phyloP scores from a whole-genome alignment of 2,888 invertebrate genomes.

The Drosophila nr. perissopoda region DNA sequence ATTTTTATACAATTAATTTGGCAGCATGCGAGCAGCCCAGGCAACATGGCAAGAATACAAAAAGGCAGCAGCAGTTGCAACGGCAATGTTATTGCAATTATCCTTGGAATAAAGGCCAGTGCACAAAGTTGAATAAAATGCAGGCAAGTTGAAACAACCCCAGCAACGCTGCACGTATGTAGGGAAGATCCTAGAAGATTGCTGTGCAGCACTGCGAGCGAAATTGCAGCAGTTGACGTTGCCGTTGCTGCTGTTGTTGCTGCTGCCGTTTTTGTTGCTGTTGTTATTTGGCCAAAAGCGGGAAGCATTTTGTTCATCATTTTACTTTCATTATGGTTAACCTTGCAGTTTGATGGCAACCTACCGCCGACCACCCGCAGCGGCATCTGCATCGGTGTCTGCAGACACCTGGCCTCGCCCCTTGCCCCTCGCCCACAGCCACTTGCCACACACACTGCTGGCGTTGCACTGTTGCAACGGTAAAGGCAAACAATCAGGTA shows the following conservation, averaged over 20 bases:
- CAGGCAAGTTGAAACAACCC: slow-evolving; percentile 21
- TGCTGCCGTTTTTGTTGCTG: slow-evolving; percentile 1
- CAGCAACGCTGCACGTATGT: background rate
- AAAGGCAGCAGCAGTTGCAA: slow-evolving; percentile 8
- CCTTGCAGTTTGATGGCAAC: slow-evolving; percentile 73
- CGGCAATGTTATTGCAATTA: slow-evolving; percentile 59
- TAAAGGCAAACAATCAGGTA: slow-evolving; percentile 29
- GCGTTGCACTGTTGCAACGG: slow-evolving; percentile 2
- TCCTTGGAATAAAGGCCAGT: slow-evolving; percentile 36
- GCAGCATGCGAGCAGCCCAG: background rate
- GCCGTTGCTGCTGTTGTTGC: background rate
- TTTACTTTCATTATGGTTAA: slow-evolving; percentile 81
- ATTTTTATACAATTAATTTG: slow-evolving; percentile 73
- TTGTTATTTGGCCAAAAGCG: slow-evolving; percentile 38
- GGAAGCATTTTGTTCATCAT: slow-evolving; percentile 74
- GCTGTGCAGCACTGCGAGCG: background rate
- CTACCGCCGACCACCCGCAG: slow-evolving; percentile 21
- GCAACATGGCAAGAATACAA: background rate
- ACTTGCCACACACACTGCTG: background rate
- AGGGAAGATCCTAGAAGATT: slow-evolving; percentile 29
- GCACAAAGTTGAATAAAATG: slow-evolving; percentile 28
- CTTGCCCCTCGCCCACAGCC: background rate
- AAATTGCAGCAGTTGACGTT: background rate
- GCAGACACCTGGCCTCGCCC: background rate
- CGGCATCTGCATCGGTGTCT: background rate